These are phyloP conservation scores for Solea solea DNA, from an alignment of 2,113 vertebrate species.

Conservation along the genomic window DNA sequence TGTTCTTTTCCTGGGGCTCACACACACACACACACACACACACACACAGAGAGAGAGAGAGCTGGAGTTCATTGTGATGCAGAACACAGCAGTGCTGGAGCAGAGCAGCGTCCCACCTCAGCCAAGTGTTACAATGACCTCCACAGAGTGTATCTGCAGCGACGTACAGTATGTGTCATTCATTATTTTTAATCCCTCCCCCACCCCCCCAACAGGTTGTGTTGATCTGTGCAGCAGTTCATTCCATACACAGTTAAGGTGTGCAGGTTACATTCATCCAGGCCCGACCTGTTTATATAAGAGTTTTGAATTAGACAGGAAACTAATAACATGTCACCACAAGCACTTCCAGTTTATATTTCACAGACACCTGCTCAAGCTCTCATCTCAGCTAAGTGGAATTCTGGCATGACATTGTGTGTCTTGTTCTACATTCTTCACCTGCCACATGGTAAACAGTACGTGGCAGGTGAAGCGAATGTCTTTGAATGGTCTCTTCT, in stretches of 20 bases:
- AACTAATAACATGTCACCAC: background rate
- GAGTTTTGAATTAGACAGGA: no score
- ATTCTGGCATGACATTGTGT: constrained; percentile 22
- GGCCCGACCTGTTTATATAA: no score
- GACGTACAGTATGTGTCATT: background rate
- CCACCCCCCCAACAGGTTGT: background rate
- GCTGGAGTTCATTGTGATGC: constrained; percentile 48
- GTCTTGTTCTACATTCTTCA: constrained; percentile 1
- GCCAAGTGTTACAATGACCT: constrained; percentile 30
- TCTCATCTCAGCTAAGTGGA: constrained; percentile 32
- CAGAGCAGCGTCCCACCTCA: constrained; percentile 7
- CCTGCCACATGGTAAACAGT: background rate
- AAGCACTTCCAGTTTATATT: no score
- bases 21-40: background rate
- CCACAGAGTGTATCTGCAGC: background rate
- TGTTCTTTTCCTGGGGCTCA: constrained; percentile 18
- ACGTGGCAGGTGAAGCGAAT: no score
- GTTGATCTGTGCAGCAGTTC: no score
- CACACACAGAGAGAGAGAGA: constrained; percentile 19
- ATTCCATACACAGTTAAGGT: no score
- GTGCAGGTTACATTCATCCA: no score
- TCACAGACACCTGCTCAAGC: background rate
- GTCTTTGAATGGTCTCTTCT: no score
- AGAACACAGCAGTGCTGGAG: constrained; percentile 9
- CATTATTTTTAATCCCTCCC: background rate